These are phyloP conservation scores for Bubalus kerabau DNA, from an alignment of 2,113 vertebrate species.

Conservation along the genomic window DNA sequence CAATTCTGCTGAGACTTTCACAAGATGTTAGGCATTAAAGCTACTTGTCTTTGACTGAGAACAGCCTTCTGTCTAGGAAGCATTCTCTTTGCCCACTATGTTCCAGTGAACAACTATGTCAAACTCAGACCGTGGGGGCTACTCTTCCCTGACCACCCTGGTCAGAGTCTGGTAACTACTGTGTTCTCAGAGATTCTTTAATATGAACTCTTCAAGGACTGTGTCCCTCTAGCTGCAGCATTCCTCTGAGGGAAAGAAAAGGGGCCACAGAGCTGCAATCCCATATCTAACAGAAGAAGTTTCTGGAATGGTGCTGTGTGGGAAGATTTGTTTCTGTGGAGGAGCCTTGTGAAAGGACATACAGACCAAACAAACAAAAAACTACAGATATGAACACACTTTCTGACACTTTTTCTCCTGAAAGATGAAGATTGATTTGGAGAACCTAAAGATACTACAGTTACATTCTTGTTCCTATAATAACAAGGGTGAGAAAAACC, in stretches of 20 bases:
- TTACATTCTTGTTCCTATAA: conserved; percentile 46
- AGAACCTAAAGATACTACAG: conserved; percentile 17
- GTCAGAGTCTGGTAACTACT: background rate
- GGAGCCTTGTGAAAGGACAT: background rate
- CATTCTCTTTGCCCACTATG: background rate
- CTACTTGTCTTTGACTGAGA: background rate
- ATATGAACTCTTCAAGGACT: background rate
- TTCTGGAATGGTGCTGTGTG: background rate
- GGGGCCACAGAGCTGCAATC: background rate
- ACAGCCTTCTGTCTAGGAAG: background rate
- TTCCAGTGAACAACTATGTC: background rate
- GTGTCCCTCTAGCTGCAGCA: background rate
- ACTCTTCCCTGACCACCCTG: background rate
- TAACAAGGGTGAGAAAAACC: conserved; percentile 57
- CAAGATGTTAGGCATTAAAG: background rate
- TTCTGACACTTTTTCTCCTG: background rate
- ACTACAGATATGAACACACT: background rate
- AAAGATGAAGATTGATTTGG: background rate
- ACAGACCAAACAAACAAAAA: background rate
- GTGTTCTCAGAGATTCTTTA: background rate
- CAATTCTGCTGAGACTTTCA: background rate
- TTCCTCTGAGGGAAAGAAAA: background rate
- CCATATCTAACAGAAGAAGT: background rate
- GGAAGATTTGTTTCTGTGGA: background rate
- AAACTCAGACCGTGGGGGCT: background rate